phyloP scores from a whole-genome alignment of 2,113 vertebrate genomes.

The Pseudopipra pipra region DNA sequence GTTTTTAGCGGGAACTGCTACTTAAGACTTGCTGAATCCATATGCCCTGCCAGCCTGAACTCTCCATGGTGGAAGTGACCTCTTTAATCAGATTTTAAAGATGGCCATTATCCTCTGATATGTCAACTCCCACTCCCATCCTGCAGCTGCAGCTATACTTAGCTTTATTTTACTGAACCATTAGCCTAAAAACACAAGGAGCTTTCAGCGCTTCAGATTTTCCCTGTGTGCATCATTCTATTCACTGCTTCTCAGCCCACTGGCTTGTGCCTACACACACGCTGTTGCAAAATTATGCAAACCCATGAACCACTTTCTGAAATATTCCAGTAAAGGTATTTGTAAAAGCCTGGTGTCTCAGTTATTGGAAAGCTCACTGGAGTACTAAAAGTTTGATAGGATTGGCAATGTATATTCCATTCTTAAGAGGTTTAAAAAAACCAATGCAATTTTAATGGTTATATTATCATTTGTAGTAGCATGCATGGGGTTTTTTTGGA shows the following conservation, averaged over 20 bases:
- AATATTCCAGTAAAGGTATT: background rate
- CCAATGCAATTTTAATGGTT: background rate
- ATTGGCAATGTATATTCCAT: background rate
- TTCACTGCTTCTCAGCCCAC: background rate
- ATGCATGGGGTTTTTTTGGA: fast-evolving
- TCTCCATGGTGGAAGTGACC: background rate
- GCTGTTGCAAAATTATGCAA: fast-evolving
- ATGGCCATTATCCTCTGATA: background rate
- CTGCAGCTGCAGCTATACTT: slow-evolving; percentile 2
- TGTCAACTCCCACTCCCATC: background rate
- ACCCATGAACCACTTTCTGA: background rate
- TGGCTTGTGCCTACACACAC: background rate
- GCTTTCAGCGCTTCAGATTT: background rate
- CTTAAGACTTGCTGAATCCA: background rate
- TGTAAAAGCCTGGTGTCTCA: background rate
- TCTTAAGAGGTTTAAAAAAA: background rate
- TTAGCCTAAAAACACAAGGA: background rate
- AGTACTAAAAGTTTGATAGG: background rate
- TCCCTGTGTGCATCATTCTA: fast-evolving
- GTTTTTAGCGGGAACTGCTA: background rate
- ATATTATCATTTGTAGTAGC: background rate
- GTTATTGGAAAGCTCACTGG: background rate
- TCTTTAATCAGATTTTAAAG: slow-evolving; percentile 5
- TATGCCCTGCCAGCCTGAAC: background rate
- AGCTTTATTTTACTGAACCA: background rate